These are phyloP conservation scores for Aporrectodea caliginosa DNA, from an alignment of 1,140 invertebrate genomes.

Conservation along the genomic window DNA sequence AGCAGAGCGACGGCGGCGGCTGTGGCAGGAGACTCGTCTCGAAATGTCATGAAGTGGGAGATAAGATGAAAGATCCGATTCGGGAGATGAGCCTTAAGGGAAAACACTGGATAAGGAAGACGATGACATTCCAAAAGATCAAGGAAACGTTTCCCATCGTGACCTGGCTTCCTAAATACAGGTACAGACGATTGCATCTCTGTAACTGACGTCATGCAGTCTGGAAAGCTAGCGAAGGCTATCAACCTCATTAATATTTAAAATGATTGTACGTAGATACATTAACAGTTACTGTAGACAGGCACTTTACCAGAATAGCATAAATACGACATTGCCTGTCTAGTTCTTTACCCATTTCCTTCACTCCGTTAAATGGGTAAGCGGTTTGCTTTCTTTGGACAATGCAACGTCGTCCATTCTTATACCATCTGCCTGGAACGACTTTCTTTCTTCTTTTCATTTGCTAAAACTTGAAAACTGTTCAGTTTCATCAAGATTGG, in stretches of 20 bases:
- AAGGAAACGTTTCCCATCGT: constrained; percentile 22
- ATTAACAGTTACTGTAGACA: not conserved
- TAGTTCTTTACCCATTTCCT: not conserved
- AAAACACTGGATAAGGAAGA: constrained; percentile 1
- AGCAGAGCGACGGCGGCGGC: too few relatives aligned
- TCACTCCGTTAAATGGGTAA: too few relatives aligned
- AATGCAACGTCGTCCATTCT: too few relatives aligned
- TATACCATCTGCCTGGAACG: too few relatives aligned
- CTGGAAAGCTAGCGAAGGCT: not conserved
- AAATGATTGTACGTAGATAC: not conserved
- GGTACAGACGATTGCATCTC: too few relatives aligned
- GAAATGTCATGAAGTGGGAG: too few relatives aligned
- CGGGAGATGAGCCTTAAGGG: not conserved
- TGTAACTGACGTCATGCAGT: not conserved
- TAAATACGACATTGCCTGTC: not conserved
- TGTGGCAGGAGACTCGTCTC: too few relatives aligned
- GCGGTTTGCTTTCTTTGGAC: too few relatives aligned
- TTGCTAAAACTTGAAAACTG: too few relatives aligned
- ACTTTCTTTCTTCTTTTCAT: too few relatives aligned
- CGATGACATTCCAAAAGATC: constrained; percentile 10
- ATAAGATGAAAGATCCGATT: not conserved
- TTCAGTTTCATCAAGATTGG: too few relatives aligned
- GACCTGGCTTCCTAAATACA: constrained; percentile 26
- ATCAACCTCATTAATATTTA: not conserved
- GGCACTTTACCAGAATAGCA: not conserved